Evolutionary conservation across 2,113 vertebrate genomes (phyloP), one percentile per base, ranked within the genome.

Genomic region (Nibea albiflora): DNA sequence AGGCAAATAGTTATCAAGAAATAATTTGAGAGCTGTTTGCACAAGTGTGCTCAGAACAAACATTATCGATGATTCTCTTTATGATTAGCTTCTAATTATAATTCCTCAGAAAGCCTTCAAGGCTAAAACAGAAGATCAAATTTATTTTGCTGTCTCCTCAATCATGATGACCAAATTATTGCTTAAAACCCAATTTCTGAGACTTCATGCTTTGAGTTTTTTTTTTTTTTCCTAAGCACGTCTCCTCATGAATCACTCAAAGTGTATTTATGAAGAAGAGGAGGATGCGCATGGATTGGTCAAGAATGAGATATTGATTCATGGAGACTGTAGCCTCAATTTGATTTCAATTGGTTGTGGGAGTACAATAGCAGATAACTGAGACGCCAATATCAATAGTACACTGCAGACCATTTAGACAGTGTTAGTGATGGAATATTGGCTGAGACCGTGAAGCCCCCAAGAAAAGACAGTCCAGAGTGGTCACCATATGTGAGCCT

Each of bases 231-330:
- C 16, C 14, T 11, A 26, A 2, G 22, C 56, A 20, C n/a, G 22
- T 64, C 70, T 87, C 78, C 49, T 63, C 17, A 72, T 90, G 66
- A 90, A 86, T 93, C 77, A 88, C 39, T 87, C 52, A 81, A 58
- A 39, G 49, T 63, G 77, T 76, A 73, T 88, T 85, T 78, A 86
- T 78, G 73, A 85, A 79, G 24, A 54, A 83, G 50, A 28, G 17
- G 53, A 73, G 28, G 68, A 78, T 66, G 44, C 44, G 26, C 78
- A 84, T 24, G 80, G 78, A 61, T 71, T 42, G 72, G 66, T 85
- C 77, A 85, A 78, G 67, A 84, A 88, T 84, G 73, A 83, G 67
- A 58, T 86, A 88, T 91, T 88, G 85, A 92, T 86, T 87, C 56
- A 28, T 60, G 39, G 47, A 86, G 78, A 85, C 71, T 67, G 73